phyloP scores from a whole-genome alignment of 2,888 invertebrate species.

The Pyrrhia umbra region DNA sequence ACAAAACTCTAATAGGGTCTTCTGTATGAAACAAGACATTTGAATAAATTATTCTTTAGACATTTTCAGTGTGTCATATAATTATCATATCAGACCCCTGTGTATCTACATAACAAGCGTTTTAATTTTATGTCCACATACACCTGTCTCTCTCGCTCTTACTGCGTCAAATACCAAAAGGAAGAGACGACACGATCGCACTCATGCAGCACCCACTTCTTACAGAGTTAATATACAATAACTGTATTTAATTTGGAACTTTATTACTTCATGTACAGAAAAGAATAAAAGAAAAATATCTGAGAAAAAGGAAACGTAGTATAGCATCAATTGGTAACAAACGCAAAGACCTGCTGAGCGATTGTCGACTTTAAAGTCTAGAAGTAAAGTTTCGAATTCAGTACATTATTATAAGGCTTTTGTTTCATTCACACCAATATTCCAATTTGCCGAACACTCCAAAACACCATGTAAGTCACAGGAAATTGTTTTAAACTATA shows the following conservation, averaged over 20 bases:
- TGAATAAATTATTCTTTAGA: neutral
- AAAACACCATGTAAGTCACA: constrained; percentile 35
- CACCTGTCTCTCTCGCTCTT: constrained; percentile 15
- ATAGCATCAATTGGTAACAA: neutral
- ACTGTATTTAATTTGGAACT: constrained; percentile 28
- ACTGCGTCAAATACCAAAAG: constrained; percentile 6
- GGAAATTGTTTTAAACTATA: constrained; percentile 24
- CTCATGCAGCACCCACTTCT: constrained; percentile 7
- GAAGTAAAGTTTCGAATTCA: constrained; percentile 33
- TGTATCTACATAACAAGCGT: constrained; percentile 21
- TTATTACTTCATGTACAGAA: neutral
- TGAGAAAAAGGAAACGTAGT: neutral
- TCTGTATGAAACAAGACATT: constrained; percentile 6
- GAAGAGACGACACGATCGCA: constrained; percentile 16
- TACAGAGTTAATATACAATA: constrained; percentile 6
- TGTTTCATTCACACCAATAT: constrained; percentile 9
- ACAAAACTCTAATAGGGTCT: constrained; percentile 10
- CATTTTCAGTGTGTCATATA: neutral
- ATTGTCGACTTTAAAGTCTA: constrained; percentile 10
- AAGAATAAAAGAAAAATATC: neutral
- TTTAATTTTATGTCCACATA: constrained; percentile 22
- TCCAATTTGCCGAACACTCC: constrained; percentile 24
- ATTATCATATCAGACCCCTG: constrained; percentile 3
- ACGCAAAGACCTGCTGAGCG: constrained; percentile 5
- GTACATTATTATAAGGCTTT: constrained; percentile 7